Base-by-base conservation (phyloP, 2,888 invertebrate genomes). In the Cephus pulcher region DNA sequence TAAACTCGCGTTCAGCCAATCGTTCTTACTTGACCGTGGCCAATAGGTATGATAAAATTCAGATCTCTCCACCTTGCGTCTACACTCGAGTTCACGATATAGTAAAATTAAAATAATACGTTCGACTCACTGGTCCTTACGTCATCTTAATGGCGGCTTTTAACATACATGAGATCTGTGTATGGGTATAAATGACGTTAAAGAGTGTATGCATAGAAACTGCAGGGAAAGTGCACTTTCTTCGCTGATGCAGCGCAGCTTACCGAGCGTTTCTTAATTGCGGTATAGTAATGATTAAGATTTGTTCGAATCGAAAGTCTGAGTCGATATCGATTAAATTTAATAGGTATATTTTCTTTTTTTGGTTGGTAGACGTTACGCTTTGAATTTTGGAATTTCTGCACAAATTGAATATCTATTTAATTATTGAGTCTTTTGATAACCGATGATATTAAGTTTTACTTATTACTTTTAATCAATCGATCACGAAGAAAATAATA, bases 221-320 rank as follows among this genome's bases (percentile, higher is more conserved):
- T 85, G 70, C 73, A 35, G 76, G 70, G 71, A 69, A 69, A 71
- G 70, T 76, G 70, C 35, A 34, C 69, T 69, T 68, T 69, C 68
- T 68, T 32, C 68, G 69, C 12, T 34, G 56, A 56, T 56, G 56
- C 56, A 56, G 23, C 23, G 56, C 71, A 73, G 70, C 73, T 76
- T 82, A 81, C 80, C 77, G 75, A 70, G 75, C 69, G 74, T 70
- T 76, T 78, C 81, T 86, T 88, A 88, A 88, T 86, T 85, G 83
- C 82, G 78, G 79, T 76, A 81, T 79, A 78, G 81, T 80, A 82
- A 79, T 81, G 83, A 85, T 86, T 83, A 81, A 86, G 84, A 85
- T 84, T 86, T 79, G 78, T 79, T 77, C 37, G 69, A 40, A 81
- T 83, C 80, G 83, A 85, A 84, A 87, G 84, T 81, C 56, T 23